These are phyloP conservation scores for Xanthorhoe designata DNA, from an alignment of 2,888 invertebrate genomes.

Conservation along the genomic window DNA sequence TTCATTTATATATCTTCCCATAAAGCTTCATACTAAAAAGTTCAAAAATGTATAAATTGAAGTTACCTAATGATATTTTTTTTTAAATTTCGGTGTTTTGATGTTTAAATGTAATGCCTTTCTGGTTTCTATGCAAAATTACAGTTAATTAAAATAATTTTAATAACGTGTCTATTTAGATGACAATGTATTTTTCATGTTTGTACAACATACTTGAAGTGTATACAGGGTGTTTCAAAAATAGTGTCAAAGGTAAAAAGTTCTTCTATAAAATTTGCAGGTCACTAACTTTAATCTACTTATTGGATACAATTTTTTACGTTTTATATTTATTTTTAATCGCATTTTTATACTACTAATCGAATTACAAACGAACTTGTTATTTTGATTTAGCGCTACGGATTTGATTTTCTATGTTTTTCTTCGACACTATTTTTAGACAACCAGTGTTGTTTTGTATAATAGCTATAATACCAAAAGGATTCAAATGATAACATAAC, in stretches of 20 bases:
- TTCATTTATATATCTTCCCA: not conserved
- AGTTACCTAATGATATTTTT: not conserved
- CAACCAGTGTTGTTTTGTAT: not conserved
- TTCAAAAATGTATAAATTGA: not conserved
- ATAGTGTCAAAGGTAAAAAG: not conserved
- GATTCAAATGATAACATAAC: conserved; percentile 29
- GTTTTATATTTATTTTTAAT: not conserved
- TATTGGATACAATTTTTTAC: not conserved
- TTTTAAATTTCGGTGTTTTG: conserved; percentile 22
- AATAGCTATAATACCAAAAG: not conserved
- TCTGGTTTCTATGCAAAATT: conserved; percentile 3
- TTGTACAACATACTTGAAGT: conserved; percentile 7
- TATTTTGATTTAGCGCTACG: not conserved
- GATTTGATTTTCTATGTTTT: not conserved
- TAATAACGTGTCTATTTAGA: conserved; percentile 7
- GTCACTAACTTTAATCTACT: not conserved
- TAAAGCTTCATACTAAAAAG: conserved; percentile 12
- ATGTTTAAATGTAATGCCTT: conserved; percentile 17
- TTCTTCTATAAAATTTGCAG: not conserved
- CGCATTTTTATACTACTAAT: not conserved
- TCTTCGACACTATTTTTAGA: conserved; percentile 2
- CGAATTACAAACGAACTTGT: not conserved
- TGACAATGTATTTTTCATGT: conserved; percentile 8
- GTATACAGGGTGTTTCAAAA: not conserved
- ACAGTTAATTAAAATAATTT: conserved; percentile 10